Base-by-base conservation (phyloP, 2,888 invertebrate species). In the Melanophora roralis region DNA sequence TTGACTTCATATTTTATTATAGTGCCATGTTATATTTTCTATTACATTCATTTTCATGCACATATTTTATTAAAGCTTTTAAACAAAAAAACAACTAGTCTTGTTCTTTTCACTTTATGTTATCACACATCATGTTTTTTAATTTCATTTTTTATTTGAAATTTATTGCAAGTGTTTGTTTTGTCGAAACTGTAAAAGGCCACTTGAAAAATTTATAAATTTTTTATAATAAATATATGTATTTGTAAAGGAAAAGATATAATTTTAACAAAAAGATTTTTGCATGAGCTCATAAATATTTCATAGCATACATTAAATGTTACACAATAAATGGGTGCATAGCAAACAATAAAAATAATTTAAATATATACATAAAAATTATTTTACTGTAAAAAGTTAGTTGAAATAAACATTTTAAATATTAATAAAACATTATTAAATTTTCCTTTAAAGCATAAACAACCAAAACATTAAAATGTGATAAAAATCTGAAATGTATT, bases 251-350 rank as follows among this genome's bases (percentile, higher is more conserved):
- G 6, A 40, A 4, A 60, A 21, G 45, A 23, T 23, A 49, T 45
- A 45, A 7, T 43, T 43, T 43, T 14, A 43, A 43, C 43, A 16
- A 43, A 14, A 43, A 43, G 14, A 21, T 43, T 32, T 49, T 23
- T 60, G 27, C 32, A 19, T 51, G 51, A 59, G 49, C 3, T 43
- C 73, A 73, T 73, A 73, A 73, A 74, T 74, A 74, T 65, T 74
- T 74, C 40, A 74, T 59, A 65, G 73, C 45, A 74, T 51, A 51
- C 19, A 65, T 65, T 51, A 59, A 65, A 40, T 38, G 4, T 34
- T 40, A 36, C 9, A 59, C 1, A 62, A 34, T 40, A 40, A 12
- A 23, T 14, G 27, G 3, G 27, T 27, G 27, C 6, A 6, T 27
- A 36, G n/a, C 3, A 51, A 1, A 32, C 11, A 27, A 14, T 8